Evolutionary conservation across 2,888 invertebrate species (phyloP).

Genomic region (Coremacera marginata): DNA sequence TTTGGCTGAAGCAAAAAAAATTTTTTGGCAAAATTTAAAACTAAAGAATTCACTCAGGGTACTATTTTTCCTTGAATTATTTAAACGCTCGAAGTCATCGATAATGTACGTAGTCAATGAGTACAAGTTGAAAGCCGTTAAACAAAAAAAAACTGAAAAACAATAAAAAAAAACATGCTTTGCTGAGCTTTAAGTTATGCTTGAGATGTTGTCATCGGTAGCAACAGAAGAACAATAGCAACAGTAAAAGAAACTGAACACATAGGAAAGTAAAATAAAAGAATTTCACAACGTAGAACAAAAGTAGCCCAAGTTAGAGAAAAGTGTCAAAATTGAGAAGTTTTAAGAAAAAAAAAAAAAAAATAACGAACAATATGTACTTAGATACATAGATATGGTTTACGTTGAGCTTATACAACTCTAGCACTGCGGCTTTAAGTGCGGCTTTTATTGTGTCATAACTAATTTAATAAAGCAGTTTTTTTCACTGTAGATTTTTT

Average conservation of each 20-base stretch:
- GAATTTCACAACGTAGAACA: not conserved
- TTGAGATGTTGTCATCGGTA: conserved; percentile 11
- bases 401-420: too few species aligned
- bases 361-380: not conserved
- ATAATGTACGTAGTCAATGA: not conserved
- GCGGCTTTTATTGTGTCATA: too few species aligned
- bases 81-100: not conserved
- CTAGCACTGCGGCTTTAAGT: too few species aligned
- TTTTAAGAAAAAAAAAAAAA: not conserved
- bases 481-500: too few species aligned
- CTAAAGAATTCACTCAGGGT: too few species aligned
- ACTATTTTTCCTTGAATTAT: too few species aligned
- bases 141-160: not conserved
- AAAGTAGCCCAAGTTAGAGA: not conserved
- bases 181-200: not conserved
- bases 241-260: not conserved
- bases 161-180: not conserved
- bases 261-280: not conserved
- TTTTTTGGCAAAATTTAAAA: too few species aligned
- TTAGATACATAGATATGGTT: too few species aligned
- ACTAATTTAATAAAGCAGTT: too few species aligned
- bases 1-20: too few species aligned
- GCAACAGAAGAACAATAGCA: not conserved
- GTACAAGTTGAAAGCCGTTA: not conserved
- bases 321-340: not conserved